These are phyloP conservation scores for Graptemys geographica DNA, from an alignment of 2,797 vertebrate species.

Conservation along the genomic window DNA sequence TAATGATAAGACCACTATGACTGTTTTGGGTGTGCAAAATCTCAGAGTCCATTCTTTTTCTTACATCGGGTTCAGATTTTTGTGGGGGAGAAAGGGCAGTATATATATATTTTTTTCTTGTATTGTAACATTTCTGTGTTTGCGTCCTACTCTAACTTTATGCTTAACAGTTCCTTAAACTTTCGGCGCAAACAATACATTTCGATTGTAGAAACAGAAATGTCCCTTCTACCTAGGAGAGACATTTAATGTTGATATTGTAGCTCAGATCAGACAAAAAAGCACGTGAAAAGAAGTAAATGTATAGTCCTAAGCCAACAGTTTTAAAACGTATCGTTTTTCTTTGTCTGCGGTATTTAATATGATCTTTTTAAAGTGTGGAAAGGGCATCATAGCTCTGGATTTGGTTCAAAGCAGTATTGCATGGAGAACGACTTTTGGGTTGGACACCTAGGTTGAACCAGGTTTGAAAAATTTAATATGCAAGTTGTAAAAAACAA, in stretches of 20 bases:
- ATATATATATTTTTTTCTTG: accelerated
- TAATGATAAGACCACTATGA: accelerated
- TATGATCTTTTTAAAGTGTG: accelerated
- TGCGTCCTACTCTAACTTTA: background rate
- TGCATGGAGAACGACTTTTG: background rate
- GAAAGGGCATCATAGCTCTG: accelerated
- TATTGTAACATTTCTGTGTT: accelerated
- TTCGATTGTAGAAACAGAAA: background rate
- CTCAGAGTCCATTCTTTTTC: background rate
- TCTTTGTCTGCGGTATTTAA: background rate
- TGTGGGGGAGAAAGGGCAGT: accelerated
- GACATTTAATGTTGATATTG: accelerated
- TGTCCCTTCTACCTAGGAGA: background rate
- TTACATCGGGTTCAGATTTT: background rate
- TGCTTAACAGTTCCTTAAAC: background rate
- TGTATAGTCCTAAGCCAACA: accelerated
- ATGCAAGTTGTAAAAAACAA: background rate
- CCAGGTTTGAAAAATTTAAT: background rate
- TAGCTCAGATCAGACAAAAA: background rate
- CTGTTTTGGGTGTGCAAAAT: background rate
- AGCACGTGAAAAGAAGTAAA: background rate
- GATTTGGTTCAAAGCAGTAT: background rate
- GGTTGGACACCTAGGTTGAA: background rate
- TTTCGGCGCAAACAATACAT: accelerated
- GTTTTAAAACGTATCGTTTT: background rate